Conservation (phyloP, 2,888 invertebrate species). For the Tachina lurida region DNA sequence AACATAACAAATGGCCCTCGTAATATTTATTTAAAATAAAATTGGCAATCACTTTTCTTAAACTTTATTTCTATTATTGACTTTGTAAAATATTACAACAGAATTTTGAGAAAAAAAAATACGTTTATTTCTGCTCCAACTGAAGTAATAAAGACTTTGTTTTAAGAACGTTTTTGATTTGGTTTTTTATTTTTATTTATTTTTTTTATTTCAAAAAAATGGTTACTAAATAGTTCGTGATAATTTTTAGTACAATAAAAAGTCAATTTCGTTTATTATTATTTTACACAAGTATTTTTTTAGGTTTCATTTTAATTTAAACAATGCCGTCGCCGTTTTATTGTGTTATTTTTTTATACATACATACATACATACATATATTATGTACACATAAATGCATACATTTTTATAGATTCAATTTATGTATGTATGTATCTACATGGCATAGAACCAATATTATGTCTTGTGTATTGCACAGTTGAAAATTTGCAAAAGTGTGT, state of each 20-base stretch:
- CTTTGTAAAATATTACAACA: slow-evolving; percentile 27
- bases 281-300: slow-evolving; percentile 47
- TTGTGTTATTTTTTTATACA: slow-evolving; percentile 21
- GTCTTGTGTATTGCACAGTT: slow-evolving; percentile 36
- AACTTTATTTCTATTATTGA: slow-evolving; percentile 7
- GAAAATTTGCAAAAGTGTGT: slow-evolving; percentile 67
- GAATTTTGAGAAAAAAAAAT: slow-evolving; percentile 1
- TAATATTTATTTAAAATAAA: slow-evolving; percentile 43
- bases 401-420: slow-evolving; percentile 8
- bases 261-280: slow-evolving; percentile 58
- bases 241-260: slow-evolving; percentile 56
- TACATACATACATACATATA: slow-evolving; percentile 11
- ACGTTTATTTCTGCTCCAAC: slow-evolving; percentile 38
- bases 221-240: slow-evolving; percentile 63
- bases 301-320: slow-evolving; percentile 48
- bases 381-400: slow-evolving; percentile 30
- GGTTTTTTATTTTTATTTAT: background rate
- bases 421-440: slow-evolving; percentile 16
- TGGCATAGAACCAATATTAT: slow-evolving; percentile 51
- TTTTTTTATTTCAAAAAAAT: slow-evolving; percentile 17
- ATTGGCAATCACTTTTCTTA: slow-evolving; percentile 1
- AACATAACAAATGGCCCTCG: slow-evolving; percentile 30
- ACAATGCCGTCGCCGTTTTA: slow-evolving; percentile 32
- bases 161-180: slow-evolving; percentile 49
- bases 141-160: slow-evolving; percentile 50